Base-by-base conservation (phyloP, 1,140 invertebrate genomes). In the Drosophila orena region DNA sequence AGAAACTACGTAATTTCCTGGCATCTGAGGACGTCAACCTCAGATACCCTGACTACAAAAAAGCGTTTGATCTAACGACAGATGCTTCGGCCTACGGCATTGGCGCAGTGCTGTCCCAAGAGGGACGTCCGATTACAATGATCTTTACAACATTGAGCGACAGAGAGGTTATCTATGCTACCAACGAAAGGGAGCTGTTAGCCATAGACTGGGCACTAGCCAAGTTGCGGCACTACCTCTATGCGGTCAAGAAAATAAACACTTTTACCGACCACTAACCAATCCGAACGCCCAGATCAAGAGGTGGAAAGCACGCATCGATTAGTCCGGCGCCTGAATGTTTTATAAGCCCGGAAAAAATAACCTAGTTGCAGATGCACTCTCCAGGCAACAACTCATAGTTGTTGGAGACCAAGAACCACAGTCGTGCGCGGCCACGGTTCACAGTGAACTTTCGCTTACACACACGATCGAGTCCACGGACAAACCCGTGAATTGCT, bases 21-120 rank as follows among this genome's bases (percentile, higher is more conserved):
- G 52, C 27, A 5, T 27, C 27, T 27, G 27, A 27, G 27, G 27
- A 27, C 27, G 27, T 27, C 27, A 27, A 7, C 27, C 27, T 27
- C 1, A 35, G 17, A 20, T 65, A 65, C 54, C 47, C 53, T 3
- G 60, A 71, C 44, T 65, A 53, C 10, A 65, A 56, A 12, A 40
- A 40, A 15, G 53, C 69, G 0, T 65, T 65, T 20, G 69, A 58
- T 22, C 12, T 65, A 50, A 72, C 60, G 20, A 58, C 54, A 14
- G 60, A 71, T 22, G 53, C 53, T n/a, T 57, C 65, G 24, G 38
- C 35, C n/a, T 8, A 14, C 11, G 49, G 65, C 40, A 35, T 65
- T 12, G 69, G 59, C 3, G 53, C 44, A 10, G 59, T 64, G 3
- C 10, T 71, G 3, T 55, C 58, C 8, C 56, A 69, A 22, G 35